These are phyloP conservation scores for Epinephelus malabaricus DNA, from an alignment of 2,797 vertebrate species.

Conservation along the genomic window DNA sequence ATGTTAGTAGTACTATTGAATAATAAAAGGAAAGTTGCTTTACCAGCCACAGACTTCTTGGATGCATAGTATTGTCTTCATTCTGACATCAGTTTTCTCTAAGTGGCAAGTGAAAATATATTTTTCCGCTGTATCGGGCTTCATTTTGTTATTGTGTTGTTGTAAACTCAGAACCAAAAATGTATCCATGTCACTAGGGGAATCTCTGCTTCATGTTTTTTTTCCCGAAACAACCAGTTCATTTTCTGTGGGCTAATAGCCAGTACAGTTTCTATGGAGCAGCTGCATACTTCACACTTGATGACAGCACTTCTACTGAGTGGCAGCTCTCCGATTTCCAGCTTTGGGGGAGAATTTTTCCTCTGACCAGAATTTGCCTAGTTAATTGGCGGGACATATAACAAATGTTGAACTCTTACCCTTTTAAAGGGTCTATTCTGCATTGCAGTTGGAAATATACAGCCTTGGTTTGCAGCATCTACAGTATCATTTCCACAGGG, in stretches of 20 bases:
- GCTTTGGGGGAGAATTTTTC: conserved; percentile 3
- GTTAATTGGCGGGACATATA: conserved; percentile 19
- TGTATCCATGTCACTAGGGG: conserved; percentile 8
- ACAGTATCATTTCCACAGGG: conserved; percentile 64
- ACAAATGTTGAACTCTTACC: conserved; percentile 23
- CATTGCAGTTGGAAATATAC: conserved; percentile 38
- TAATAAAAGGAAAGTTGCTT: neutral
- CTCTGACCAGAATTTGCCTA: conserved; percentile 20
- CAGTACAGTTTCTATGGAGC: conserved; percentile 56
- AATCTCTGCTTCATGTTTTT: conserved; percentile 15
- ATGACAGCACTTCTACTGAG: conserved; percentile 54
- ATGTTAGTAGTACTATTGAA: neutral
- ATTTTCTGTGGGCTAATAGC: conserved; percentile 43
- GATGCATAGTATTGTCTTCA: neutral
- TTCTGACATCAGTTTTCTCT: neutral
- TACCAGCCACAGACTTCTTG: neutral
- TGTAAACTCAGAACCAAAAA: conserved; percentile 33
- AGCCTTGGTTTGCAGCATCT: conserved; percentile 38
- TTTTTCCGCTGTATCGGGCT: neutral
- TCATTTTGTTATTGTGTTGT: conserved; percentile 22
- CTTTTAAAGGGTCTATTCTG: conserved; percentile 19
- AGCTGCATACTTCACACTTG: conserved; percentile 70
- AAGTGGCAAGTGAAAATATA: neutral
- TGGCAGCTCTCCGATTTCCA: conserved; percentile 52
- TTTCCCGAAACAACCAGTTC: neutral